Evolutionary conservation across 2,797 vertebrate species (phyloP).

Genomic region (Poecilia wingei): DNA sequence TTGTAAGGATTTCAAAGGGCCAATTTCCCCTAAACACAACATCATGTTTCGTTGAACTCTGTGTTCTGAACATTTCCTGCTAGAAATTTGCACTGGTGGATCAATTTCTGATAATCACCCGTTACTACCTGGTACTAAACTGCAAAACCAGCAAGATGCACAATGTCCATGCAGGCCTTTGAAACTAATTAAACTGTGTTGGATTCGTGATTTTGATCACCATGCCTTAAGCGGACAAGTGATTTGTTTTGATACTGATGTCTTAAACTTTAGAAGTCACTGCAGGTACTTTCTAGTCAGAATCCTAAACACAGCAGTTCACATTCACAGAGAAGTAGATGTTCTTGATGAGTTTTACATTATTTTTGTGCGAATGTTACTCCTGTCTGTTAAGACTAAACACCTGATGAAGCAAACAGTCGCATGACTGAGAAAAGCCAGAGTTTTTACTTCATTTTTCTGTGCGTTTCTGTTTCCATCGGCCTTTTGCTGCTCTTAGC

Average conservation of each 20-base stretch:
- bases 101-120: conserved; percentile 18
- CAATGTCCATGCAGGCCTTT: conserved; percentile 30
- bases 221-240: conserved; percentile 66
- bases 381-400: not conserved
- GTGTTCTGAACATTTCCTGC: conserved; percentile 39
- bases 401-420: conserved; percentile 9
- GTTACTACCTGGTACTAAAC: conserved; percentile 39
- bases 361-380: not conserved
- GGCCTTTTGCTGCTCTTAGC: conserved; percentile 1
- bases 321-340: conserved; percentile 24
- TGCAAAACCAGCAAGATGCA: conserved; percentile 15
- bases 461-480: not conserved
- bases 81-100: conserved; percentile 47
- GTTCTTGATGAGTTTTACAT: conserved; percentile 48
- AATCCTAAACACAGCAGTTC: conserved; percentile 29
- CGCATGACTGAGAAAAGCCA: conserved; percentile 15
- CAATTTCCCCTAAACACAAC: not conserved
- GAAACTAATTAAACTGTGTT: conserved; percentile 36
- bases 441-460: not conserved
- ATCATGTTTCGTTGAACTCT: not conserved
- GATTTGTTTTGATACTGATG: conserved; percentile 61
- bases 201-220: conserved; percentile 47
- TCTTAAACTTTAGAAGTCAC: conserved; percentile 49
- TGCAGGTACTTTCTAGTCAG: conserved; percentile 55
- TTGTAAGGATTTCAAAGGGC: conserved; percentile 49